These are phyloP conservation scores for Chunga burmeisteri DNA, from an alignment of 2,113 vertebrate species.

Conservation along the genomic window DNA sequence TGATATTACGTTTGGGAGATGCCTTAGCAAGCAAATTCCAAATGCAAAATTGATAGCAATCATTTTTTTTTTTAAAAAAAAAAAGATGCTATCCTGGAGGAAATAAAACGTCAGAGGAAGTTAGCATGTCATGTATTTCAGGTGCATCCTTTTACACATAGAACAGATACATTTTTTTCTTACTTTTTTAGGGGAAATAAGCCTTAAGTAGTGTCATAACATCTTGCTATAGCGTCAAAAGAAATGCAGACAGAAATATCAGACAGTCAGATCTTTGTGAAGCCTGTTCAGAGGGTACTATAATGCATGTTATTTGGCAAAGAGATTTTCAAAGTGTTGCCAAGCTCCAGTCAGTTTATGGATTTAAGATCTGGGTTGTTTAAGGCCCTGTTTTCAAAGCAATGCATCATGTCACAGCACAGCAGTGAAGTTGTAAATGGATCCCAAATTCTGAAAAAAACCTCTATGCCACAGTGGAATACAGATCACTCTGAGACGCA, in stretches of 20 bases:
- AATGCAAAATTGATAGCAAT: background rate
- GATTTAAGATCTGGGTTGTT: conserved; percentile 17
- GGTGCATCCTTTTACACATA: background rate
- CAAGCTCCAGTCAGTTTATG: conserved; percentile 22
- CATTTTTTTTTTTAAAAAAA: background rate
- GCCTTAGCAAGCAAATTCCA: background rate
- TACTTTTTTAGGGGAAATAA: background rate
- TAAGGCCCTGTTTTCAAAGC: conserved; percentile 48
- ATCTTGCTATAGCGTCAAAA: background rate
- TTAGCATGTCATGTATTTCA: background rate
- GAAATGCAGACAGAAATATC: background rate
- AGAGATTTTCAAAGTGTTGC: conserved; percentile 18
- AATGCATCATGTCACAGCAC: conserved; percentile 23
- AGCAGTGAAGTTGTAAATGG: conserved; percentile 21
- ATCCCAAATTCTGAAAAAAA: background rate
- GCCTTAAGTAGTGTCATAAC: background rate
- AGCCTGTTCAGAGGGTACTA: background rate
- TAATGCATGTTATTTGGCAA: background rate
- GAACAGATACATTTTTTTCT: background rate
- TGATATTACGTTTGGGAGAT: background rate
- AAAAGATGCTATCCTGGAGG: background rate
- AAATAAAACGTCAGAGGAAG: background rate
- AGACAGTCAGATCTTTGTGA: background rate
- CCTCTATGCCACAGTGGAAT: background rate
- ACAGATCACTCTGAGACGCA: background rate